Base-by-base conservation (phyloP, 2,888 invertebrate species). In the Apamea anceps region DNA sequence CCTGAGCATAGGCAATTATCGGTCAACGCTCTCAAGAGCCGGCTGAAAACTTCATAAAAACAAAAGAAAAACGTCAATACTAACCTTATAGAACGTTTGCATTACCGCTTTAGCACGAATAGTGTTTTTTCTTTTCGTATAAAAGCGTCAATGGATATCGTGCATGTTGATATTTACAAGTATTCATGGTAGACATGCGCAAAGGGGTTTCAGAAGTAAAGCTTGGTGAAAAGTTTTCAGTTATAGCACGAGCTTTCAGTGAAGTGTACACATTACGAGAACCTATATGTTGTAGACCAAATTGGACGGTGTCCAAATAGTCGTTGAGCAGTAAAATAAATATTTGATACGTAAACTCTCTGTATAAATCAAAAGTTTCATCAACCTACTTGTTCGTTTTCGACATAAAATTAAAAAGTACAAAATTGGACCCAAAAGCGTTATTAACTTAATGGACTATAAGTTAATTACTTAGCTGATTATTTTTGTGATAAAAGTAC, bases 151-250 rank as follows among this genome's bases (percentile, higher is more conserved):
- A 79, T 83, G 88, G 13, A 82, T 77, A 6, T 28, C 0, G 62
- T 51, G 15, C 62, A 5, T 3, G 67, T 68, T 76, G 48, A 75
- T 82, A 71, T 73, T 77, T 65, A 72, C 67, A 12, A 42, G 18
- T n/a, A 21, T 45, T 5, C 54, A 80, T 70, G n/a, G 54, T 77
- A 75, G 84, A 86, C 93, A 93, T 94, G 94, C 94, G 94, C 93
- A 91, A 84, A 88, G 83, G 84, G 82, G 80, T 70, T 79, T 81
- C 84, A 81, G 71, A 85, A 87, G 85, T 84, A 81, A 85, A 88
- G 89, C 87, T 92, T 90, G 89, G 90, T 92, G 90, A 93, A 94
- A 94, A 92, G 87, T 92, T 91, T 92, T 93, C 92, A 94, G 94
- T 94, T 86, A 85, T 75, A 89, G 72, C 80, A 89, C 87, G 87